A percentile compares a stretch with the other conserved stretches of the same genome.
These are phyloP conservation scores for Emberiza fucata DNA, from an alignment of 2,113 vertebrate genomes.

Conservation along the genomic window DNA sequence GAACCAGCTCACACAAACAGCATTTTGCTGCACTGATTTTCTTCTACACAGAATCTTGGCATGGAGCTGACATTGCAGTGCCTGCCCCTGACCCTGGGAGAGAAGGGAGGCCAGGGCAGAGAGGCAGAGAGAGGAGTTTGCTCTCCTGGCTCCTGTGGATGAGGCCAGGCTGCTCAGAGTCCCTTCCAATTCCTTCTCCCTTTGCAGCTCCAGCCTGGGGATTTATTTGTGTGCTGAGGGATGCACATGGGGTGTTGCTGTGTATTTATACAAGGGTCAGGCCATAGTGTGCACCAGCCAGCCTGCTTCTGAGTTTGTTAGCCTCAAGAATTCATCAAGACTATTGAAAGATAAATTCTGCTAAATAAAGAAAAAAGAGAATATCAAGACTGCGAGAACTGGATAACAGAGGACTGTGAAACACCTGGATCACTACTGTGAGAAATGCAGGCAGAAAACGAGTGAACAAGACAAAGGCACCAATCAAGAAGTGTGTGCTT, in stretches of 20 bases:
- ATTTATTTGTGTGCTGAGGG: neutral
- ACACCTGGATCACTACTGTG: neutral
- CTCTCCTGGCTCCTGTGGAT: neutral
- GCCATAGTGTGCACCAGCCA: neutral
- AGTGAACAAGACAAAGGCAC: neutral
- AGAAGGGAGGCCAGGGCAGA: neutral
- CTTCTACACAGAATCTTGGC: neutral
- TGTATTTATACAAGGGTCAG: neutral
- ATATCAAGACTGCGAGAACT: neutral
- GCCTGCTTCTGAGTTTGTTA: neutral
- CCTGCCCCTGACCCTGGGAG: neutral
- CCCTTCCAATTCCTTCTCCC: neutral
- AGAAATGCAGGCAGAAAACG: neutral
- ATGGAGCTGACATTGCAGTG: neutral
- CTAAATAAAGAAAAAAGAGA: neutral
- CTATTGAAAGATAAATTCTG: neutral
- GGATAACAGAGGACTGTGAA: neutral
- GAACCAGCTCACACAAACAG: neutral
- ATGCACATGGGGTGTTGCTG: neutral
- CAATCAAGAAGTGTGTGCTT: neutral
- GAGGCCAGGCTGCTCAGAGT: neutral
- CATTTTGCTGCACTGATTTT: neutral
- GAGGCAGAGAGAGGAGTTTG: neutral
- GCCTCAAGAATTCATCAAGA: neutral
- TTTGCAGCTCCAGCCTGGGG: neutral